A percentile compares a stretch with the other conserved stretches of the same genome.
Conservation (phyloP, 1,140 invertebrate genomes). For the Neodiprion virginianus region DNA sequence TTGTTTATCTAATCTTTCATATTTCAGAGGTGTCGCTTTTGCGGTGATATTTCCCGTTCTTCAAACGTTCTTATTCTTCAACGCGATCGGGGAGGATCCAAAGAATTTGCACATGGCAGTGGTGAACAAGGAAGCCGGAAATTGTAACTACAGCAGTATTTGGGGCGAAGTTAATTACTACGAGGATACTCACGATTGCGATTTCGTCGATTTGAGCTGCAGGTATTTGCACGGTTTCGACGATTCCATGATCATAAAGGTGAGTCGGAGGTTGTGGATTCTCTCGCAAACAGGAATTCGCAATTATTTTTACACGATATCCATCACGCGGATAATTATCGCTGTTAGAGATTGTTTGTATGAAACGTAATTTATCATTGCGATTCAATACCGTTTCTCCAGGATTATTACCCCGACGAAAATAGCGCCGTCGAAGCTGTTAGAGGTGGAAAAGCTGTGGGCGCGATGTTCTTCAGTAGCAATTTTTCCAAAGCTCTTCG, state of each 20-base stretch:
- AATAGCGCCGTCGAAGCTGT: constrained; percentile 69
- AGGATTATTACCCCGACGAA: constrained; percentile 65
- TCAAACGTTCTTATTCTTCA: constrained; percentile 81
- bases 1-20: not conserved
- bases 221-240: constrained; percentile 62
- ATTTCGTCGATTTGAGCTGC: constrained; percentile 66
- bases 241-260: constrained; percentile 56
- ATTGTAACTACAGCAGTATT: constrained; percentile 51
- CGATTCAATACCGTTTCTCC: constrained; percentile 26
- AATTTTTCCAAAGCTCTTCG: constrained; percentile 79
- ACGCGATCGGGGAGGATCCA: constrained; percentile 81
- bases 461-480: constrained; percentile 72
- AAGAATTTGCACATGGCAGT: constrained; percentile 74
- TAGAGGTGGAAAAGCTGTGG: constrained; percentile 68
- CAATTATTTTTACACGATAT: no score
- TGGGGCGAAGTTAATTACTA: constrained; percentile 43
- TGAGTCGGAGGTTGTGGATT: constrained; percentile 32
- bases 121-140: constrained; percentile 74
- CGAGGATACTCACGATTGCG: constrained; percentile 50
- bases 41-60: constrained; percentile 82
- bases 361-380: not conserved
- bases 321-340: no score
- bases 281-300: no score
- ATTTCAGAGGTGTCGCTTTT: constrained; percentile 77
- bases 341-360: not conserved